A percentile compares a stretch with the other conserved stretches of the same genome.
Conservation (phyloP, 2,888 invertebrate genomes). For the Apotomis turbidana region DNA sequence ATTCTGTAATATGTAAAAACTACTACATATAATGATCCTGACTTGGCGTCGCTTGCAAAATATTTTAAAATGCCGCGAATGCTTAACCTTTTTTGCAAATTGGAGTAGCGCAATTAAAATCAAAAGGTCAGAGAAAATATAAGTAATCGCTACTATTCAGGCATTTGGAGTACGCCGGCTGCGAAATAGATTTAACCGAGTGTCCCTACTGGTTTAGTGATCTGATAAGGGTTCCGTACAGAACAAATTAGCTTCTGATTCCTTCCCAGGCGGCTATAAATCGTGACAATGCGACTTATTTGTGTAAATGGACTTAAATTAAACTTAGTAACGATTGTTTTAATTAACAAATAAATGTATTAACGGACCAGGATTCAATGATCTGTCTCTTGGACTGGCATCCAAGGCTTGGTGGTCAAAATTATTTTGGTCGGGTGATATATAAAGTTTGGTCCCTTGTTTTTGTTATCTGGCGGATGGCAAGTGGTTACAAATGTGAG, state of each 20-base stretch:
- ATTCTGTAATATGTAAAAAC: neutral
- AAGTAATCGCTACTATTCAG: constrained; percentile 16
- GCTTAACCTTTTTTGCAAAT: constrained; percentile 9
- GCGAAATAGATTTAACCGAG: constrained; percentile 37
- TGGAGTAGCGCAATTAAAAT: constrained; percentile 24
- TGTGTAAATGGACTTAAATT: constrained; percentile 59
- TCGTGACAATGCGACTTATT: constrained; percentile 56
- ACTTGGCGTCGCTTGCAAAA: neutral
- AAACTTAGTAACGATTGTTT: constrained; percentile 58
- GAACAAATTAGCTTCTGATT: constrained; percentile 39
- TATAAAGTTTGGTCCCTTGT: constrained; percentile 52
- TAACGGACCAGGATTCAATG: constrained; percentile 31
- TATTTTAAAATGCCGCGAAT: constrained; percentile 7
- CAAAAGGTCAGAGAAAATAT: constrained; percentile 28
- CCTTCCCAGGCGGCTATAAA: constrained; percentile 51
- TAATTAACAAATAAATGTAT: constrained; percentile 63
- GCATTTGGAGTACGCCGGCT: constrained; percentile 34
- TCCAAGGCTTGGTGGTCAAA: neutral
- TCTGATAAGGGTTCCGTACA: constrained; percentile 35
- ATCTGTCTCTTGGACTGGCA: neutral
- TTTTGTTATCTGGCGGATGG: constrained; percentile 62
- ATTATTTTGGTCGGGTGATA: constrained; percentile 22
- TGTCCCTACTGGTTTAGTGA: constrained; percentile 36
- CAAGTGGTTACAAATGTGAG: constrained; percentile 69
- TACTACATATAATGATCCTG: neutral